Base-by-base conservation (phyloP, 2,113 vertebrate species). In the Ceyx margarethae region DNA sequence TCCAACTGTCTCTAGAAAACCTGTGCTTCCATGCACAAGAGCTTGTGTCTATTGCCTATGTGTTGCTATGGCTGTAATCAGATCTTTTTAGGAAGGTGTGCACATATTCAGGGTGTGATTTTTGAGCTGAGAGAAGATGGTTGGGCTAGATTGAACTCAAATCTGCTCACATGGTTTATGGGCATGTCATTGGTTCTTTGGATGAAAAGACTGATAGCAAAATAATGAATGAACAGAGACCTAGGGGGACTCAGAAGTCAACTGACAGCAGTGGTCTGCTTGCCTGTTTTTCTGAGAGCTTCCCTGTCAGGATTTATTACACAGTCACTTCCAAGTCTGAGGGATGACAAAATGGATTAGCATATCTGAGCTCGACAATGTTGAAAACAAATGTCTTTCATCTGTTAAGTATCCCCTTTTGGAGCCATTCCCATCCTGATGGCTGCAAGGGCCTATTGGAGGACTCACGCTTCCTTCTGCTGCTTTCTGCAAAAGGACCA, bases 311-410 rank as follows among this genome's bases (percentile, higher is more conserved):
- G 29, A 50, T 37, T 28, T 72, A 35, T 92, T 83, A 87, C 14
- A 33, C 37, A 69, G 81, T 50, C 48, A 48, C 79, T 85, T 85
- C 69, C 19, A 67, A 69, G 37, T 81, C 80, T 87, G 73, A 90
- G 50, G 42, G 72, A 81, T 92, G 94, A 95, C 96, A 94, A 61
- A 91, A 77, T 45, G 40, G 26, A 95, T 96, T 95, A 96, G 46
- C 10, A 45, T 62, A 35, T 50, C 53, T 2, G 12, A 90, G 56
- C 33, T 64, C 31, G 62, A 80, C 5, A 2, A 50, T 0, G 0
- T 14, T 45, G 74, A 81, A 82, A 75, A 45, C 53, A 93, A 93
- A 60, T 60, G 75, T 91, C 80, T 92, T 92, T 75, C 77, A 91
- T 88, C 89, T 95, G 86, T 31, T 92, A 35, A 94, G 51, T 14